These are phyloP conservation scores for Ceratina australensis DNA, from an alignment of 1,140 invertebrate genomes.

Conservation along the genomic window DNA sequence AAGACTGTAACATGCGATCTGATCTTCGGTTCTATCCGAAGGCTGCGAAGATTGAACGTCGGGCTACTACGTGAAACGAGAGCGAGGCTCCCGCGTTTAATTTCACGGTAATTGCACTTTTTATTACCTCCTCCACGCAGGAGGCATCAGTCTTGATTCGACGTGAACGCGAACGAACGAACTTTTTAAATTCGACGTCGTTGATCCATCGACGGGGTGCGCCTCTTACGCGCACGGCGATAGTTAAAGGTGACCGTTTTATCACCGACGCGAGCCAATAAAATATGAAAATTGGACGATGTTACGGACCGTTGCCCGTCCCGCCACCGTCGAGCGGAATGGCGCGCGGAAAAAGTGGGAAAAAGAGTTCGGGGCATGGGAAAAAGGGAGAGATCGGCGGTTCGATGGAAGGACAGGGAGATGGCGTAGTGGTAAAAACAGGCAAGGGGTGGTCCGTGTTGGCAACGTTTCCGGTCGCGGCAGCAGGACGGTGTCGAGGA, in stretches of 20 bases:
- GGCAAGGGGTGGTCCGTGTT: slow-evolving; percentile 20
- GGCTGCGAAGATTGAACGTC: not conserved
- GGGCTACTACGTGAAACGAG: slow-evolving; percentile 20
- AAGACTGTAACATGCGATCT: not conserved
- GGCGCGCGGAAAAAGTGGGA: slow-evolving; percentile 35
- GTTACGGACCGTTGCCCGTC: slow-evolving; percentile 60
- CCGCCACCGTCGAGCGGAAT: slow-evolving; percentile 6
- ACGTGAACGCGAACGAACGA: not conserved
- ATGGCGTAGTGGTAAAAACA: slow-evolving; percentile 26
- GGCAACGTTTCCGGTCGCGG: slow-evolving; percentile 52
- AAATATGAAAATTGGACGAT: slow-evolving; percentile 78
- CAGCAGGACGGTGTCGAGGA: slow-evolving; percentile 49
- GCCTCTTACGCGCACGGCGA: not conserved
- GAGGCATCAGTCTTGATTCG: not conserved
- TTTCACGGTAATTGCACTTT: slow-evolving; percentile 16
- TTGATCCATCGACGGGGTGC: not conserved
- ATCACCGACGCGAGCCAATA: slow-evolving; percentile 59
- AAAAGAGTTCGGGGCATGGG: not conserved
- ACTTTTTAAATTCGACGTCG: not conserved
- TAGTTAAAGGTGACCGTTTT: slow-evolving; percentile 44
- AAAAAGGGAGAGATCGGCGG: not conserved
- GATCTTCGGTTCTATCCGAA: not conserved
- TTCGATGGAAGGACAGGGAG: slow-evolving; percentile 6
- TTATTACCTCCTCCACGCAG: not conserved
- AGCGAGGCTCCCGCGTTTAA: not conserved